Percentiles rank a stretch among this genome's conserved stretches.
Conservation (phyloP, 1,140 invertebrate species). For the Macrocentrus cingulum region DNA sequence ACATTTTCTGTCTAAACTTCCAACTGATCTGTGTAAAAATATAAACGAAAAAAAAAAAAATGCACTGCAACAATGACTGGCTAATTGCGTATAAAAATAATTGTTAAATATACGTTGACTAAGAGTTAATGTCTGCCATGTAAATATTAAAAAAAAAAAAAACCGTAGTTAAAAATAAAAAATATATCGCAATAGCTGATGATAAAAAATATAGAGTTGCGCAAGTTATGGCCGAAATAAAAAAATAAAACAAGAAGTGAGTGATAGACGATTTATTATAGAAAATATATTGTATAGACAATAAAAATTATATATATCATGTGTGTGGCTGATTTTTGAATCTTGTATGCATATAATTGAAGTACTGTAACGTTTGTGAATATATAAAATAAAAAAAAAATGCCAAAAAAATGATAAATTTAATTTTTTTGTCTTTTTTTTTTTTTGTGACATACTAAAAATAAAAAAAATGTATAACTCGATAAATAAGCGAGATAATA, state of each 20-base stretch:
- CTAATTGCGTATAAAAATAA: no score
- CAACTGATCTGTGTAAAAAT: no score
- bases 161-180: neutral
- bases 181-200: neutral
- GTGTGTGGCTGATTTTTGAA: constrained; percentile 39
- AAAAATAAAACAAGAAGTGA: no score
- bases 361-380: constrained; percentile 54
- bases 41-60: no score
- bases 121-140: constrained; percentile 30
- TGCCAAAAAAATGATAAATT: constrained; percentile 40
- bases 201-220: neutral
- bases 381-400: constrained; percentile 47
- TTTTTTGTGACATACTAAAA: no score
- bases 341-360: constrained; percentile 44
- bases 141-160: no score
- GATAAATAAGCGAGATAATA: no score
- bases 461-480: no score
- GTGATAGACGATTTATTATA: neutral
- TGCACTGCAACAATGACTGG: no score
- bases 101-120: constrained; percentile 8
- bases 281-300: neutral
- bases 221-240: no score
- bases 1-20: no score
- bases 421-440: no score
- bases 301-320: constrained; percentile 29